Base-by-base conservation (phyloP, 2,113 vertebrate species). In the Paramisgurnus dabryanus region DNA sequence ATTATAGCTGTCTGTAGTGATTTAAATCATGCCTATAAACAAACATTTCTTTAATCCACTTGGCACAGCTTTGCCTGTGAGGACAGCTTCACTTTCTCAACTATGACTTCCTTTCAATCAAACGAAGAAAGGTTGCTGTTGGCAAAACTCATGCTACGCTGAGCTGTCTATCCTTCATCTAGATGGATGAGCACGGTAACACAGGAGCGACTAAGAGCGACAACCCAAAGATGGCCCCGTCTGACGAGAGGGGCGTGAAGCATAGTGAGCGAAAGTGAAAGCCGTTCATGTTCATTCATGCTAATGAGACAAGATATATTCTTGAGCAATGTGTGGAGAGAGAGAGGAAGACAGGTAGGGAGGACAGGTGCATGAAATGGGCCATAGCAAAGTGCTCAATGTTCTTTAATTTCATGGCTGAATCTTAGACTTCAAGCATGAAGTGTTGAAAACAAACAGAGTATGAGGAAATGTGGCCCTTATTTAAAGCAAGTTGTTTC, bases 231-330 rank as follows among this genome's bases (percentile, higher is more conserved):
- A 69, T 27, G 27, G 41, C 53, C 17, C 67, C 5, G 1, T 27
- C 34, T 18, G 50, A 71, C 50, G 27, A 40, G 34, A 71, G n/a
- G 5, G 9, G 15, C 0, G 9, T 6, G n/a, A 41, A 17, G 34
- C 11, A 57, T 4, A 12, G 34, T 57, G 69, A 49, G 45, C 6
- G 11, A 71, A 27, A 57, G 15, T 71, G 69, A 57, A 64, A 47
- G 11, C 12, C 1, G 47, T 78, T 61, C 79, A 49, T 53, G 45
- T 87, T 69, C 67, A 79, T 64, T 12, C 13, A 9, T 70, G n/a
- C 34, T 75, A 64, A 86, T 88, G 61, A 76, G 61, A 4, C 22
- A 6, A 18, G 47, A 39, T 18, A 15, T 49, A 43, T 40, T 7
- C 18, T 27, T 7, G 34, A 65, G 65, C 27, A 50, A 41, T 11